Conservation (phyloP, 2,797 vertebrate species). For the Acanthurus leucopareius region DNA sequence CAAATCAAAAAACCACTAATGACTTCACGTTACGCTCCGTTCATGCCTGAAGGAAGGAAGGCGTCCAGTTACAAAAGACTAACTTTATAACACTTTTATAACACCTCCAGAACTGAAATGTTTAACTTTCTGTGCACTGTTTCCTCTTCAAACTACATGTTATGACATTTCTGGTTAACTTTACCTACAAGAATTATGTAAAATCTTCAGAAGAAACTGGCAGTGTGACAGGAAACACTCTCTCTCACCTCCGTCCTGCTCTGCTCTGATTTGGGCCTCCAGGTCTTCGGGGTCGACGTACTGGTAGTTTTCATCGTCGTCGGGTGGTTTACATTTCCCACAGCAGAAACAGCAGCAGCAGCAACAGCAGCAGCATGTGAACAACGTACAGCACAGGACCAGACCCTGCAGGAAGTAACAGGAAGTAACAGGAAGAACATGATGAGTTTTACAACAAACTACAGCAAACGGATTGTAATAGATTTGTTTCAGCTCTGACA, state of each 20-base stretch:
- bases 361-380: constrained; percentile 93
- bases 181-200: not conserved
- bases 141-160: not conserved
- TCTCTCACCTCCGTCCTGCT: constrained; percentile 82
- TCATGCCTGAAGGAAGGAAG: not conserved
- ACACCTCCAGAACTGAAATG: not conserved
- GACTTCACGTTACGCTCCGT: not conserved
- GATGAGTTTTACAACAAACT: not conserved
- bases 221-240: not conserved
- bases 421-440: not conserved
- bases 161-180: not conserved
- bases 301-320: constrained; percentile 88
- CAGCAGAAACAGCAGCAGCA: constrained; percentile 96
- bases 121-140: too few species aligned
- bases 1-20: not conserved
- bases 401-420: constrained; percentile 80
- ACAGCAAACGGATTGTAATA: not conserved
- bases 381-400: constrained; percentile 85
- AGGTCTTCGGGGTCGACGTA: constrained; percentile 90
- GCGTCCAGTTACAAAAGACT: not conserved
- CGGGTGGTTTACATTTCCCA: constrained; percentile 87
- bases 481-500: too few species aligned
- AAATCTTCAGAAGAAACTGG: not conserved
- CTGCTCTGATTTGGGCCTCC: constrained; percentile 89
- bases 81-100: not conserved